Evolutionary conservation across 2,113 vertebrate species (phyloP).

Genomic region (Perognathus longimembris): DNA sequence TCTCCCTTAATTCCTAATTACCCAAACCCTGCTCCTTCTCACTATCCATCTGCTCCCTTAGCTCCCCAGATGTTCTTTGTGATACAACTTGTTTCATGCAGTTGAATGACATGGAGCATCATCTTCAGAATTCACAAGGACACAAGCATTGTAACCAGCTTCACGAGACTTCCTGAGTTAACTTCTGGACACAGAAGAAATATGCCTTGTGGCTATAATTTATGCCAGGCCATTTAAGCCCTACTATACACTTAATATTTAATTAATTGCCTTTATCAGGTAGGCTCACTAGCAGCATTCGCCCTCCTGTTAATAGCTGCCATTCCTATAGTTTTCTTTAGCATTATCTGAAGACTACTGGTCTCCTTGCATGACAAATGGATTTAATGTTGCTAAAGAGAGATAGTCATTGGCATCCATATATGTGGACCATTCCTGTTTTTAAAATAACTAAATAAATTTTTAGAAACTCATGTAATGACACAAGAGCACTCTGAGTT

Average conservation of each 20-base stretch:
- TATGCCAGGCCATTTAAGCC: background rate
- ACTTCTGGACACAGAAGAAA: slow-evolving; percentile 1
- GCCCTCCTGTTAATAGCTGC: slow-evolving; percentile 38
- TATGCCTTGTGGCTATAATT: background rate
- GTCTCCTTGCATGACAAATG: slow-evolving; percentile 41
- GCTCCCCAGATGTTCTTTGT: background rate
- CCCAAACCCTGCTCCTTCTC: background rate
- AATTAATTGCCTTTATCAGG: slow-evolving; percentile 59
- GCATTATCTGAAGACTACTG: slow-evolving; percentile 43
- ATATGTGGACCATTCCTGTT: background rate
- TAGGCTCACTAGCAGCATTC: slow-evolving; percentile 19
- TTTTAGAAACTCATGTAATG: slow-evolving; percentile 2
- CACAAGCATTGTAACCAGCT: background rate
- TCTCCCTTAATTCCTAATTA: slow-evolving; percentile 38
- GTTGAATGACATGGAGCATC: background rate
- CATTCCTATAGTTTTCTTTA: slow-evolving; percentile 47
- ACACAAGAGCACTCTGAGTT: background rate
- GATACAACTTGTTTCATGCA: background rate
- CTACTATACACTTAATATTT: slow-evolving; percentile 28
- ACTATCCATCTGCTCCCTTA: background rate
- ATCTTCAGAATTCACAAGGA: background rate
- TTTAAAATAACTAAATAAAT: too few species aligned
- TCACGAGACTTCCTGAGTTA: background rate
- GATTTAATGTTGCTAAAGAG: slow-evolving; percentile 2
- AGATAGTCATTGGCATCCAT: slow-evolving; percentile 18